phyloP scores from a whole-genome alignment of 2,888 invertebrate genomes.

The Fabriciana adippe region DNA sequence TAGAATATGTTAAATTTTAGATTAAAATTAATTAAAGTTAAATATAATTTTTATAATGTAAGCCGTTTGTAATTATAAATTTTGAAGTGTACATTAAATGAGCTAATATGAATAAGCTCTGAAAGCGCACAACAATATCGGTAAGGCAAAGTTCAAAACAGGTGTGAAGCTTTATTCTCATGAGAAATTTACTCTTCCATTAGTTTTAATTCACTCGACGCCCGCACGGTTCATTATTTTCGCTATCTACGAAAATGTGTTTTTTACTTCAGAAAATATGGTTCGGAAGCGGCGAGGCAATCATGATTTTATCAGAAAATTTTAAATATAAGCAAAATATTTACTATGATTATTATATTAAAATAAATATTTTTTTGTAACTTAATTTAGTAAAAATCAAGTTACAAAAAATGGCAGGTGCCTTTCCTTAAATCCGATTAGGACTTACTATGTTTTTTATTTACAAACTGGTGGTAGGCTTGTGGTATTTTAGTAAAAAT shows the following conservation, averaged over 20 bases:
- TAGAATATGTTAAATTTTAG: no score
- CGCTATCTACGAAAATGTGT: slow-evolving; percentile 45
- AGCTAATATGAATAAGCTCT: slow-evolving; percentile 42
- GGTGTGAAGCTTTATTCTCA: slow-evolving; percentile 70
- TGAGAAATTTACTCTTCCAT: slow-evolving; percentile 81
- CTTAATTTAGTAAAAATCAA: no score
- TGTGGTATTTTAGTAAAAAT: no score
- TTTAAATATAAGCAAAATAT: not conserved
- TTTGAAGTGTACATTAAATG: slow-evolving; percentile 10
- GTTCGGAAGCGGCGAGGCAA: not conserved
- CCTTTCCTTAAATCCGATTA: no score
- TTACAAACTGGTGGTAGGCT: no score
- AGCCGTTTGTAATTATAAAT: not conserved
- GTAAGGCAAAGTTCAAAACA: slow-evolving; percentile 55
- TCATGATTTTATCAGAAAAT: slow-evolving; percentile 16
- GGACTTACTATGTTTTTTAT: no score
- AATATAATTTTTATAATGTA: not conserved
- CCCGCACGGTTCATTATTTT: slow-evolving; percentile 68
- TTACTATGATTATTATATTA: not conserved
- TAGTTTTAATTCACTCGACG: slow-evolving; percentile 79
- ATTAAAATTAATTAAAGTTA: no score
- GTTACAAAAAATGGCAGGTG: no score
- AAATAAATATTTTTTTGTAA: no score
- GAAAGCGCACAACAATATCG: slow-evolving; percentile 52
- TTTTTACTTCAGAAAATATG: slow-evolving; percentile 27